These are phyloP conservation scores for Novumbra hubbsi DNA, from an alignment of 2,797 vertebrate genomes.

Conservation along the genomic window DNA sequence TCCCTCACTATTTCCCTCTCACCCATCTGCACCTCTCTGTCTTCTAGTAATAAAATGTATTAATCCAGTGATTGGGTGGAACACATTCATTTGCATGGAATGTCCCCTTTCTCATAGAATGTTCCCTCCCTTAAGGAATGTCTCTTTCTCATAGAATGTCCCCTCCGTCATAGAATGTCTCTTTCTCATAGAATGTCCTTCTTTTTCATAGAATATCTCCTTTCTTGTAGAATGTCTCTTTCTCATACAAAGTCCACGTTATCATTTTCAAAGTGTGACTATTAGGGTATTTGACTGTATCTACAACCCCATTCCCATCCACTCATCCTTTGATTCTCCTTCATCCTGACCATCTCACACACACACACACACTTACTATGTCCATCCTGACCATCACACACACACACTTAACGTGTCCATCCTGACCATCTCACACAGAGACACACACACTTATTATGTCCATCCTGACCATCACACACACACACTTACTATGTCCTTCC, in stretches of 20 bases:
- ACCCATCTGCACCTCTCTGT: constrained; percentile 43
- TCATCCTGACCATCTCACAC: background rate
- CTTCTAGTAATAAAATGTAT: constrained; percentile 91
- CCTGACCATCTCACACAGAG: constrained; percentile 5
- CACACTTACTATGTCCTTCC: too few species aligned
- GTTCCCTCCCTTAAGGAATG: too few species aligned
- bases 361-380: constrained; percentile 13
- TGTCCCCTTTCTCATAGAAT: too few species aligned
- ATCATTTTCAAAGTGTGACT: constrained; percentile 78
- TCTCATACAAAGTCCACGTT: too few species aligned
- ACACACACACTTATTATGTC: background rate
- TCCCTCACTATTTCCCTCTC: constrained; percentile 42
- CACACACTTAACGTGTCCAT: constrained; percentile 19
- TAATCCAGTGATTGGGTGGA: constrained; percentile 96
- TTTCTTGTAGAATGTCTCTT: too few species aligned
- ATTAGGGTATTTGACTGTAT: background rate
- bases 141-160: too few species aligned
- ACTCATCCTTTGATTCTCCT: background rate
- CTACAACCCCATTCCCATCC: background rate
- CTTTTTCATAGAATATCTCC: too few species aligned
- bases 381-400: constrained; percentile 22
- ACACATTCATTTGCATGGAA: constrained; percentile 92
- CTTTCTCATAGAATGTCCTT: too few species aligned
- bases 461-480: background rate
- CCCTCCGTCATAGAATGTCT: too few species aligned